Percentiles rank a stretch among this genome's conserved stretches.
phyloP scores from a whole-genome alignment of 2,888 invertebrate genomes.

The Pristionchus japonicus region DNA sequence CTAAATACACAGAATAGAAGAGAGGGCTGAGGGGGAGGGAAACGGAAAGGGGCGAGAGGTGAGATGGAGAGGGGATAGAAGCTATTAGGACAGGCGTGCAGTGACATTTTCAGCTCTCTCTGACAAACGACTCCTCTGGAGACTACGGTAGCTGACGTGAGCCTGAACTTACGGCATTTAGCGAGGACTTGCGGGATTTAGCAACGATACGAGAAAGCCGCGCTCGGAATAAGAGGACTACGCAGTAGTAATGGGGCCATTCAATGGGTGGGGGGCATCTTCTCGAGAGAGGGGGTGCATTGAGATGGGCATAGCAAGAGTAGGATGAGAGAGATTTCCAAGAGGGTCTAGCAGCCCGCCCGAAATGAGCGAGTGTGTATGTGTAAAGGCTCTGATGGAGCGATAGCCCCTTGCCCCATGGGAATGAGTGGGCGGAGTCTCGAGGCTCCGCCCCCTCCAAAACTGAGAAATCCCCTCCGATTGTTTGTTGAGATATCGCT shows the following conservation, averaged over 20 bases:
- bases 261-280: neutral
- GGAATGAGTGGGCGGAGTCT: neutral
- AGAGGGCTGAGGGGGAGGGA: neutral
- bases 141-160: neutral
- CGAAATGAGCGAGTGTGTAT: slow-evolving; percentile 20
- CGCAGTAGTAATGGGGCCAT: slow-evolving; percentile 34
- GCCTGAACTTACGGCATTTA: neutral
- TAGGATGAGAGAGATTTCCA: neutral
- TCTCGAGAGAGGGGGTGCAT: neutral
- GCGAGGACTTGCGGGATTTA: neutral
- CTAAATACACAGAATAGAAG: slow-evolving; percentile 21
- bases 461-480: neutral
- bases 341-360: neutral
- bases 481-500: slow-evolving; percentile 3
- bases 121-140: neutral
- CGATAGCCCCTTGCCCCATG: slow-evolving; percentile 21
- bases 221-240: neutral
- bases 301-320: neutral
- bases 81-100: slow-evolving; percentile 23
- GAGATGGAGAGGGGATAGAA: neutral
- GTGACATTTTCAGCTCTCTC: neutral
- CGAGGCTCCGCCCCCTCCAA: neutral
- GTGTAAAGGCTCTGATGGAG: neutral
- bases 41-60: neutral
- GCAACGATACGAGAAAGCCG: neutral